Base-by-base conservation (phyloP, 2,888 invertebrate species). In the Calameuta pallipes region DNA sequence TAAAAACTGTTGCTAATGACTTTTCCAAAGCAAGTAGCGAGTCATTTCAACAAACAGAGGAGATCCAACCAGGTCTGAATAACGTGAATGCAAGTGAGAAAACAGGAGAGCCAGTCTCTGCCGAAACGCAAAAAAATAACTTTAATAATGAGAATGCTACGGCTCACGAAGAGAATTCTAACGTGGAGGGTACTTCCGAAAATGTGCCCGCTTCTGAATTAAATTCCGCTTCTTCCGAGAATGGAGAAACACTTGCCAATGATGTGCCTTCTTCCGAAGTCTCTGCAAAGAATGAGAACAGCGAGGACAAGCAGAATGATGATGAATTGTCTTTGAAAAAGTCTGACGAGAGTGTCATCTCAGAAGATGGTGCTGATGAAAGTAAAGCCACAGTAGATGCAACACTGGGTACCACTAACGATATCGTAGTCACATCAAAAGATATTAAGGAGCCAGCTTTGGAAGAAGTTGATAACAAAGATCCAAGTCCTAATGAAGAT, bases 321-420 rank as follows among this genome's bases (percentile, higher is more conserved):
- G 23, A 56, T 9, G 23, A 56, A 9, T 23, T 9, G 56, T 23
- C 56, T 56, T 56, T 56, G 23, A 23, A 9, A 56, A 56, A 56
- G 56, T 23, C 56, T 23, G 56, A 56, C 23, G 56, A 56, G 23
- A 56, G 15, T 56, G 56, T 71, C 71, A 71, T 71, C 71, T 4
- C 23, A 31, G n/a, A 71, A 30, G 15, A 71, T 41, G 74, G 23
- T 70, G 70, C 73, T 56, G 68, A 34, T 73, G 68, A 37, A 80
- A 37, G 56, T 13, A 34, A 76, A 69, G 71, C 12, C 33, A 75
- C 75, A 68, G 37, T 69, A n/a, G 69, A 79, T 15, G 30, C 6
- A 31, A 30, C 30, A 71, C 13, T 30, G 31, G 31, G 13, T 71
- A 34, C 71, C 30, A 71, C 11, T 35, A 15, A 71, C 6, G 30